phyloP scores from a whole-genome alignment of 2,797 vertebrate species.

The Gallirallus australis region DNA sequence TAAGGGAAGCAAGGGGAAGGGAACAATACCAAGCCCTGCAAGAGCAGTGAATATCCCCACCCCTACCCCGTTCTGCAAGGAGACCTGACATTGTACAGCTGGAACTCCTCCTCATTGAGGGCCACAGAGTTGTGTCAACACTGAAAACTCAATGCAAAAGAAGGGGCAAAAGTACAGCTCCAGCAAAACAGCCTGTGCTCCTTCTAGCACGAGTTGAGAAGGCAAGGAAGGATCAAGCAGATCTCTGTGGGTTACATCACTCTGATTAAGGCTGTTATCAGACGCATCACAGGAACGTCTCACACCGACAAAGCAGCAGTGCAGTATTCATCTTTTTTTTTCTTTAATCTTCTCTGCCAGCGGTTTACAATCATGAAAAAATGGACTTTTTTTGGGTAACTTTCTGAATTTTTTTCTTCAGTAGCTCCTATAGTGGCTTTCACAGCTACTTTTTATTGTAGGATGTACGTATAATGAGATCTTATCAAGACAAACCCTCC shows the following conservation, averaged over 20 bases:
- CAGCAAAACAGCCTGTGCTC: not conserved
- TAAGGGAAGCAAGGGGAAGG: not conserved
- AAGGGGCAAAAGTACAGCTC: not conserved
- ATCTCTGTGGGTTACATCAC: not conserved
- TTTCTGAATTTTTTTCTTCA: not conserved
- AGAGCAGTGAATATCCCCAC: not conserved
- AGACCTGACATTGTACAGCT: not conserved
- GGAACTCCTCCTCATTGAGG: too few relatives aligned
- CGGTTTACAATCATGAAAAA: not conserved
- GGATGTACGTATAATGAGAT: not conserved
- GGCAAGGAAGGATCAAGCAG: not conserved
- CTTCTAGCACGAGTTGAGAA: not conserved
- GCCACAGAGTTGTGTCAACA: not conserved
- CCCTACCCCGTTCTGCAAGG: not conserved
- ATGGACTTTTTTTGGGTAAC: not conserved
- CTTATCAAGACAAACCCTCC: not conserved
- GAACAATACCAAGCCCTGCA: not conserved
- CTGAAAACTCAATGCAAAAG: fast-evolving
- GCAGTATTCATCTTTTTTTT: not conserved
- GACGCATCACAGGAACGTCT: not conserved
- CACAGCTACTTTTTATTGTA: not conserved
- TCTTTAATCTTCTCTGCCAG: not conserved
- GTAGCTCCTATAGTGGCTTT: not conserved
- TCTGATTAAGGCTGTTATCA: not conserved
- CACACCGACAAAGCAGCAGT: not conserved